These are phyloP conservation scores for Galendromus occidentalis DNA, from an alignment of 1,140 invertebrate species.

Conservation along the genomic window DNA sequence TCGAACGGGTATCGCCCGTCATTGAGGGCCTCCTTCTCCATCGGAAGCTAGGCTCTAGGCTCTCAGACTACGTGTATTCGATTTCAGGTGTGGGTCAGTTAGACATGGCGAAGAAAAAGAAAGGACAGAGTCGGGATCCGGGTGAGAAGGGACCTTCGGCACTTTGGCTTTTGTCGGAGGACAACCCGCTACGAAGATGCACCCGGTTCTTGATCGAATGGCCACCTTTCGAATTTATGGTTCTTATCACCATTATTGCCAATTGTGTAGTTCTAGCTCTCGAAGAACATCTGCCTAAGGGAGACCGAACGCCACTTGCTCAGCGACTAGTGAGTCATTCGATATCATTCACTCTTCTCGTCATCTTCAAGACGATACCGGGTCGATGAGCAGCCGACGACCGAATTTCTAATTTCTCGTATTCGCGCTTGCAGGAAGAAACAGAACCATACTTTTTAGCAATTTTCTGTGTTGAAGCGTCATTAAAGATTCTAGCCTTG, in stretches of 20 bases:
- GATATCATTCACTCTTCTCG: no score
- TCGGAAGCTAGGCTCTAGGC: no score
- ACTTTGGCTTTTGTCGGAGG: slow-evolving; percentile 93
- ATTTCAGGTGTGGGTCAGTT: not conserved
- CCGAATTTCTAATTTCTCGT: not conserved
- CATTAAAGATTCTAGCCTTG: slow-evolving; percentile 98
- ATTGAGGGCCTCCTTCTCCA: no score
- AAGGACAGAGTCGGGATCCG: slow-evolving; percentile 17
- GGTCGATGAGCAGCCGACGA: not conserved
- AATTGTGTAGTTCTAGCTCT: slow-evolving; percentile 98
- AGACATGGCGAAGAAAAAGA: slow-evolving; percentile 38
- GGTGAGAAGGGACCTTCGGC: slow-evolving; percentile 48
- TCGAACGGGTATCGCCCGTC: no score
- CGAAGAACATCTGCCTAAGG: slow-evolving; percentile 93
- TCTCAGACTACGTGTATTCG: not conserved
- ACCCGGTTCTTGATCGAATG: slow-evolving; percentile 99
- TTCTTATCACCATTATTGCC: slow-evolving; percentile 98
- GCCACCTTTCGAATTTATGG: slow-evolving; percentile 99
- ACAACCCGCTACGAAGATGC: slow-evolving; percentile 87
- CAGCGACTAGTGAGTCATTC: slow-evolving; percentile 66
- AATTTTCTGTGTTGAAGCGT: slow-evolving; percentile 99
- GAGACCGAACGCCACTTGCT: slow-evolving; percentile 94
- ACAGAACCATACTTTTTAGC: slow-evolving; percentile 99
- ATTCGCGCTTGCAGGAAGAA: slow-evolving; percentile 49
- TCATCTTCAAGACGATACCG: no score